Conservation (phyloP, 2,797 vertebrate species). For the Sparus aurata region DNA sequence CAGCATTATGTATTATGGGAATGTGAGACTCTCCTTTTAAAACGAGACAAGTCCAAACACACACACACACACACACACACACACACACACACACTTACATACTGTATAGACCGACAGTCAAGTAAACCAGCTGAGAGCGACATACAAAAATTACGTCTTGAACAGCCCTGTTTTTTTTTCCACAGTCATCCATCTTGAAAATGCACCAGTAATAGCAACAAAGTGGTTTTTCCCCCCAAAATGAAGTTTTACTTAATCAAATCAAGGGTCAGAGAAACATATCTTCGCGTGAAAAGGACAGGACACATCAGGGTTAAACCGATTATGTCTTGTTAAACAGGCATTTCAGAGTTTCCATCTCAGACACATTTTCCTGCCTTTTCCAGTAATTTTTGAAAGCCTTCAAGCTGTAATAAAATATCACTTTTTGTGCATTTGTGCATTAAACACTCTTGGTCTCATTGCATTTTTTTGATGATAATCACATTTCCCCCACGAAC, state of each 20-base stretch:
- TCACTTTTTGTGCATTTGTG: constrained; percentile 90
- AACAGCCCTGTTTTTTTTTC: constrained; percentile 61
- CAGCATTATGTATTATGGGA: constrained; percentile 77
- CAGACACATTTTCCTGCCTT: constrained; percentile 90
- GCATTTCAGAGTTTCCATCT: constrained; percentile 87
- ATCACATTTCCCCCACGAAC: constrained; percentile 82
- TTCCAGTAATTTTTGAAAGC: constrained; percentile 92
- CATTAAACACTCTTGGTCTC: constrained; percentile 87
- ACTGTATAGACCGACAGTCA: constrained; percentile 47
- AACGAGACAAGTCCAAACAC: constrained; percentile 63
- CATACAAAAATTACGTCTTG: constrained; percentile 79
- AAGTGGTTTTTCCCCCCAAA: constrained; percentile 89
- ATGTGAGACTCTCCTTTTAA: constrained; percentile 75
- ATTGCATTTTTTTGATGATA: constrained; percentile 84
- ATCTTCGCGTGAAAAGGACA: constrained; percentile 87
- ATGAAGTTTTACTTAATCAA: constrained; percentile 88
- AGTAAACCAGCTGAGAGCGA: constrained; percentile 80
- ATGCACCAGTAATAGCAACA: constrained; percentile 89
- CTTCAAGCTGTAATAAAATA: constrained; percentile 92
- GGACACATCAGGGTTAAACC: constrained; percentile 89
- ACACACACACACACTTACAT: constrained; percentile 12
- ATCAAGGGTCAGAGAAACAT: constrained; percentile 87
- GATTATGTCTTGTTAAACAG: constrained; percentile 87
- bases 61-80: constrained; percentile 22
- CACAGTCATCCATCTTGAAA: constrained; percentile 81